Conservation (phyloP, 1,140 invertebrate species). For the Zaprionus ornatus region DNA sequence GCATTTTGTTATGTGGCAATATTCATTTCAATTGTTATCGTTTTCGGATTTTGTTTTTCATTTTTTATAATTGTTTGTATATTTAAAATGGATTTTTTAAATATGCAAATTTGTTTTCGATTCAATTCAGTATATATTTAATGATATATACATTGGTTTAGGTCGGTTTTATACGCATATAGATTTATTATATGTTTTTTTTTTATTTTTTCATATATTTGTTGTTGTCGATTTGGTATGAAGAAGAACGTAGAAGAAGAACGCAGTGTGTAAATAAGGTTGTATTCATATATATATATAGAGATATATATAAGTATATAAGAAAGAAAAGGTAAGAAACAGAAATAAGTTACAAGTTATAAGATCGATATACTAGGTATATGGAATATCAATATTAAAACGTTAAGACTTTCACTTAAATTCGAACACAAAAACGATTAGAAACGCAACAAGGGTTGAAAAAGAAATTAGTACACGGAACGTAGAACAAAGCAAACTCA, state of each 20-base stretch:
- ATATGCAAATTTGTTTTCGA: slow-evolving; percentile 75
- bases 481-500: slow-evolving; percentile 57
- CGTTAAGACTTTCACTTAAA: slow-evolving; percentile 41
- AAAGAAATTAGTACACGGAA: slow-evolving; percentile 43
- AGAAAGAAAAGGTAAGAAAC: slow-evolving; percentile 55
- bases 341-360: slow-evolving; percentile 61
- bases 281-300: slow-evolving; percentile 51
- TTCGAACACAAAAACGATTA: slow-evolving; percentile 54
- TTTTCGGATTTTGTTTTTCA: slow-evolving; percentile 42
- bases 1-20: slow-evolving; percentile 74
- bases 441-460: slow-evolving; percentile 45
- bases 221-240: slow-evolving; percentile 69
- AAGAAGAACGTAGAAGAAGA: slow-evolving; percentile 80
- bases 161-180: slow-evolving; percentile 20
- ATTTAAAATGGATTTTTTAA: slow-evolving; percentile 68
- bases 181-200: slow-evolving; percentile 29
- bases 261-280: slow-evolving; percentile 79
- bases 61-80: slow-evolving; percentile 52
- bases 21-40: slow-evolving; percentile 45
- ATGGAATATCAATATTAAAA: slow-evolving; percentile 18
- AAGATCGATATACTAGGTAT: slow-evolving; percentile 26
- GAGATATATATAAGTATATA: slow-evolving; percentile 37
- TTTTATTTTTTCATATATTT: slow-evolving; percentile 25
- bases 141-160: slow-evolving; percentile 41
- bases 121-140: slow-evolving; percentile 48